phyloP scores from a whole-genome alignment of 2,888 invertebrate species.

The Drosophila niveifrons region DNA sequence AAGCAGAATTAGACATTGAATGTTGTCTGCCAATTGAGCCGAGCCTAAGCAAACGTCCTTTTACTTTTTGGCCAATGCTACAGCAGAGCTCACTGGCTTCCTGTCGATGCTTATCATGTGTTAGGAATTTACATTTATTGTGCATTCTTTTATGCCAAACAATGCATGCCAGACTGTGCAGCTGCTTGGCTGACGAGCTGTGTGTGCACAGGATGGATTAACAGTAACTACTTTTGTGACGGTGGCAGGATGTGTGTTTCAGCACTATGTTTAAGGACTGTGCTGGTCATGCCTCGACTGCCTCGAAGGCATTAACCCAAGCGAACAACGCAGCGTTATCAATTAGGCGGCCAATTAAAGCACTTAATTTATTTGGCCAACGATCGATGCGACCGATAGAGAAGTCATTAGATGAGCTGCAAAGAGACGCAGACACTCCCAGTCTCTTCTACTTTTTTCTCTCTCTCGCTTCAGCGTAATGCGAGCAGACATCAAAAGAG shows the following conservation, averaged over 20 bases:
- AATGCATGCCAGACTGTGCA: constrained; percentile 36
- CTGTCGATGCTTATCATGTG: constrained; percentile 73
- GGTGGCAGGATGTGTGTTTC: constrained; percentile 32
- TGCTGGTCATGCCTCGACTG: constrained; percentile 33
- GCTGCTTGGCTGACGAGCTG: constrained; percentile 43
- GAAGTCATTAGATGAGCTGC: constrained; percentile 65
- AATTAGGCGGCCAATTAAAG: constrained; percentile 65
- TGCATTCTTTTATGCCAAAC: constrained; percentile 34
- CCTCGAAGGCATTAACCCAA: constrained; percentile 21
- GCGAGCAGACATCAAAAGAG: constrained; percentile 61
- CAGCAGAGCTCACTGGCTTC: constrained; percentile 50
- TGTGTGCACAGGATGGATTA: constrained; percentile 63
- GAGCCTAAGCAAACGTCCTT: constrained; percentile 79
- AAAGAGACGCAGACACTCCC: neutral
- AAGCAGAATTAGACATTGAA: constrained; percentile 26
- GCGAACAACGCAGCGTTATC: constrained; percentile 55
- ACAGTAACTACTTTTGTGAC: constrained; percentile 29
- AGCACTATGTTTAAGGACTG: constrained; percentile 1
- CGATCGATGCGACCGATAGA: constrained; percentile 63
- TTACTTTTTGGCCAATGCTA: constrained; percentile 28
- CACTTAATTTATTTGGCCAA: constrained; percentile 68
- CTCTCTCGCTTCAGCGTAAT: constrained; percentile 23
- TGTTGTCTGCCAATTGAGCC: constrained; percentile 42
- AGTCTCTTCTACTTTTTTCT: neutral
- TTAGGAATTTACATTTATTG: constrained; percentile 55